Evolutionary conservation across 2,888 invertebrate species (phyloP), one percentile per base, ranked within the genome.

Genomic region (Rhagonycha lutea): DNA sequence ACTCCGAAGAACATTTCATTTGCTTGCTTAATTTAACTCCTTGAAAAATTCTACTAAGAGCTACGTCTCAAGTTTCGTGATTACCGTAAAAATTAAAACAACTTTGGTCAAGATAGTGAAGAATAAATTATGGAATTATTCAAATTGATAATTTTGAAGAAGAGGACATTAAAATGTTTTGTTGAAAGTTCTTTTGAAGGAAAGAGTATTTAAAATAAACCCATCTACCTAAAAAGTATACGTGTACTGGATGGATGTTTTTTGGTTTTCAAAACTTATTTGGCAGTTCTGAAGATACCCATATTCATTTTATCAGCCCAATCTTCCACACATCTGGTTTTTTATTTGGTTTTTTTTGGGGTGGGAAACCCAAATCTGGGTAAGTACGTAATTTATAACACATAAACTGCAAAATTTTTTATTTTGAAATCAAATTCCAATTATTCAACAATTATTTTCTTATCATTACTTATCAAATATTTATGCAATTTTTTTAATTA

Each of bases 301-400:
- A 68, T 69, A 75, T 63, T 77, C 71, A 69, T 73, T 78, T 80
- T 81, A 83, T 86, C 87, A 88, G 88, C 88, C 88, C 88, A 88
- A 88, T 88, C 88, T 87, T 88, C 87, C 88, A 85, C 82, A 77
- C 75, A 76, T 77, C 74, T 81, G 80, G 79, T 83, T 81, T 79
- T 82, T 75, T 75, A 74, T 82, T 79, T 76, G 80, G 75, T 79
- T 80, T 80, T 47, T 47, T 82, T 81, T 24, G 81, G 82, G 82
- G 81, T 81, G 82, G 82, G 81, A 79, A 69, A 68, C 72, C 71
- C 75, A 69, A 70, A 12, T 23, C 67, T 71, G 75, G 83, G 82
- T 83, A 83, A 82, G 85, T 84, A 82, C 75, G 74, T 79, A 79
- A 71, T 68, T 76, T 74, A 14, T 29, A 23, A 28, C 67, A 67